Percentiles rank a stretch among this genome's conserved stretches.
These are phyloP conservation scores for Aphidius gifuensis DNA, from an alignment of 1,140 invertebrate species.

Conservation along the genomic window DNA sequence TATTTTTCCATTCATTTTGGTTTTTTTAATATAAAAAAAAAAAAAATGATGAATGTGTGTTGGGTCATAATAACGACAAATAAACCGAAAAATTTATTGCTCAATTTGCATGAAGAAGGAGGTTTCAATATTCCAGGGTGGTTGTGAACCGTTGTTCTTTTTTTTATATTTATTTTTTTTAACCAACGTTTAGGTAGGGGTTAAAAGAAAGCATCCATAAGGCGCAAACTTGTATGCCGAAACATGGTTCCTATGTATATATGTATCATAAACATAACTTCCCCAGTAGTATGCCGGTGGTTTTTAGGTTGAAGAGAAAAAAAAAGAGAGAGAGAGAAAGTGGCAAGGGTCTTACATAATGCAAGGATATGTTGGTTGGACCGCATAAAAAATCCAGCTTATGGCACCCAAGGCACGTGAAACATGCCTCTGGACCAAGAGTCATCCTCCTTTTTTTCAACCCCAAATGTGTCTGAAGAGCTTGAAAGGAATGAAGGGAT, in stretches of 20 bases:
- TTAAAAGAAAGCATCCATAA: not conserved
- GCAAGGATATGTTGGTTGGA: constrained; percentile 22
- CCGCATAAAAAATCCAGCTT: constrained; percentile 29
- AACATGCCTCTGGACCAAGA: constrained; percentile 16
- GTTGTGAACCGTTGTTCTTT: not conserved
- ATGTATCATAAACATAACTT: constrained; percentile 24
- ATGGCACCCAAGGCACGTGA: constrained; percentile 23
- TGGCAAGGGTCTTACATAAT: constrained; percentile 25
- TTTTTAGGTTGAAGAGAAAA: constrained; percentile 3
- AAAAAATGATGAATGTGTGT: constrained; percentile 1
- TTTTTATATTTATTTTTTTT: not conserved
- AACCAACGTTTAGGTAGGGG: not conserved
- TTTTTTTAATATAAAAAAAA: not conserved
- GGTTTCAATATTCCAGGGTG: constrained; percentile 12
- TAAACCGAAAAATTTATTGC: constrained; percentile 3
- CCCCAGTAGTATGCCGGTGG: constrained; percentile 13
- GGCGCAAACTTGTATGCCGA: constrained; percentile 16
- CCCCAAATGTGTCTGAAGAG: not conserved
- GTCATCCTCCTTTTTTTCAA: not conserved
- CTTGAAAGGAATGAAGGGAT: no score
- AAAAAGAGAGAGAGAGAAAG: not conserved
- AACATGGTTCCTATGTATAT: constrained; percentile 15
- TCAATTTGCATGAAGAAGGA: constrained; percentile 15
- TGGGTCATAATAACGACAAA: not conserved
- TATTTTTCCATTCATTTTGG: no score